Evolutionary conservation across 2,888 invertebrate species (phyloP).

Genomic region (Petrophora chlorosata): DNA sequence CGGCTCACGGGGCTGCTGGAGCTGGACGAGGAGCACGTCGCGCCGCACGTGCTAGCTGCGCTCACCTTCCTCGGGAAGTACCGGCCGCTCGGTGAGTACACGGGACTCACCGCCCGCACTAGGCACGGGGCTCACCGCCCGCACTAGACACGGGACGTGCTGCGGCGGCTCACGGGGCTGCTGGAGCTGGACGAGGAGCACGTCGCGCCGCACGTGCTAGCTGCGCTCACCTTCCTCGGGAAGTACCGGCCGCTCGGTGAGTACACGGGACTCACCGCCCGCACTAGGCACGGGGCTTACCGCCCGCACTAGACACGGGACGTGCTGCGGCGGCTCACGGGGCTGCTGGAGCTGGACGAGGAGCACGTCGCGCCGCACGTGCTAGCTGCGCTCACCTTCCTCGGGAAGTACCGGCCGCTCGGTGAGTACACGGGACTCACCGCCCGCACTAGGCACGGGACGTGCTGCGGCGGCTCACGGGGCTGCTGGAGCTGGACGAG

Average conservation of each 20-base stretch:
- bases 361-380: slow-evolving; percentile 91
- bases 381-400: slow-evolving; percentile 92
- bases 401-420: slow-evolving; percentile 93
- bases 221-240: slow-evolving; percentile 93
- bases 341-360: slow-evolving; percentile 91
- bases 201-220: slow-evolving; percentile 91
- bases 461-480: slow-evolving; percentile 89
- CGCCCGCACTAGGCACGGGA: no score
- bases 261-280: no score
- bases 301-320: slow-evolving; percentile 95
- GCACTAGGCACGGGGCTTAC: no score
- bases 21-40: slow-evolving; percentile 91
- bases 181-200: slow-evolving; percentile 91
- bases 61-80: slow-evolving; percentile 95
- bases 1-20: slow-evolving; percentile 90
- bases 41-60: slow-evolving; percentile 91
- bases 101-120: no score
- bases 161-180: slow-evolving; percentile 89
- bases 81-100: slow-evolving; percentile 90
- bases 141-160: slow-evolving; percentile 91
- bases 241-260: slow-evolving; percentile 92
- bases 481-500: slow-evolving; percentile 91
- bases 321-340: slow-evolving; percentile 89
- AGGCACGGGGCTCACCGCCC: slow-evolving; percentile 97
- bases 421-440: no score